Percentiles rank a stretch among this genome's conserved stretches.
Evolutionary conservation across 2,888 invertebrate species (phyloP).

Genomic region (Drosophila acutilabella): DNA sequence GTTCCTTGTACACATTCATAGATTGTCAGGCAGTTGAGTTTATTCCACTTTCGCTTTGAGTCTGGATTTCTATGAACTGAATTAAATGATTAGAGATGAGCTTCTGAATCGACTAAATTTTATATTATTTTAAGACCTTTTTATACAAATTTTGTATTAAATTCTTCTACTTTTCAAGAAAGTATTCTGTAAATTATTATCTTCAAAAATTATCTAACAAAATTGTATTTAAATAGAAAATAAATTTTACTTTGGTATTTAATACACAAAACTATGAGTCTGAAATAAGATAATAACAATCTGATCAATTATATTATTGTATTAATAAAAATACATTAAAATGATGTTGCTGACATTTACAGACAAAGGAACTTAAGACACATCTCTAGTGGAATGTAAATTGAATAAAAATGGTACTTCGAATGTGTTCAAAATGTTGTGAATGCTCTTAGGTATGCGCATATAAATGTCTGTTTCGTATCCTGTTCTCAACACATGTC

Average conservation of each 20-base stretch:
- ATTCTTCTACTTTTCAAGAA: no score
- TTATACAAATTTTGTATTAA: no score
- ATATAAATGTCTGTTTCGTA: constrained; percentile 37
- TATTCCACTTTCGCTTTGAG: constrained; percentile 4
- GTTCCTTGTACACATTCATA: constrained; percentile 27
- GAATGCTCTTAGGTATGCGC: constrained; percentile 35
- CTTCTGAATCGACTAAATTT: no score
- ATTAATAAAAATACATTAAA: no score
- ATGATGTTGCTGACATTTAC: not conserved
- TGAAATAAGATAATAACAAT: no score
- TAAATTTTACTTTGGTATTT: no score
- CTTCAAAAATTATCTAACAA: no score
- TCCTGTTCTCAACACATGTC: constrained; percentile 30
- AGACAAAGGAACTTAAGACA: not conserved
- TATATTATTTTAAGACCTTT: no score
- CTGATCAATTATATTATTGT: no score
- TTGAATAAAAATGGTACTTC: constrained; percentile 28
- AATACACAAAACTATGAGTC: no score
- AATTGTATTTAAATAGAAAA: no score
- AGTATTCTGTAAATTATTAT: no score
- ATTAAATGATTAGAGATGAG: not conserved
- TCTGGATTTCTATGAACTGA: constrained; percentile 7
- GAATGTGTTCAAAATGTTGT: constrained; percentile 10
- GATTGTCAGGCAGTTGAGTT: constrained; percentile 42
- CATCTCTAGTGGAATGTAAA: constrained; percentile 27